phyloP scores from a whole-genome alignment of 1,140 invertebrate species.

The Telenomus remus region DNA sequence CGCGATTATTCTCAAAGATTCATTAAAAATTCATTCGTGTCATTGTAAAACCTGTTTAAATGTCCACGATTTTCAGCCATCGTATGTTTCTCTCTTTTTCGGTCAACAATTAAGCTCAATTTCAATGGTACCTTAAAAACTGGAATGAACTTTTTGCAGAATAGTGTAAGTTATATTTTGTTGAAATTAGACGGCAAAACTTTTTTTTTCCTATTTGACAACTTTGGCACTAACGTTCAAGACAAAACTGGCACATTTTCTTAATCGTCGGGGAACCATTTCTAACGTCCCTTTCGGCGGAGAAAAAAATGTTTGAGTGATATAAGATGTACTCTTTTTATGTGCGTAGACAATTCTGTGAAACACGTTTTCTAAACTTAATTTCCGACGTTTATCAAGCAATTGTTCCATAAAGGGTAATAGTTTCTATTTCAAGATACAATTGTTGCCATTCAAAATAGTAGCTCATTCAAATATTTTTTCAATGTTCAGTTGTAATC shows the following conservation, averaged over 20 bases:
- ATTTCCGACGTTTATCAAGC: conserved; percentile 41
- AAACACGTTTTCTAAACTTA: conserved; percentile 48
- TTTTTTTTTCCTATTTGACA: too few species aligned
- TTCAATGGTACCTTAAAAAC: too few species aligned
- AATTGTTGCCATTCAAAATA: conserved; percentile 38
- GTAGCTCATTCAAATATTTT: neutral
- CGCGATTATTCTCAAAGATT: conserved; percentile 45
- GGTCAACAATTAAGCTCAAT: neutral
- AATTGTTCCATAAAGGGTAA: conserved; percentile 49
- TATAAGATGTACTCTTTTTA: conserved; percentile 17
- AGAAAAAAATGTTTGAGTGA: neutral
- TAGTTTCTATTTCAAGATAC: conserved; percentile 43
- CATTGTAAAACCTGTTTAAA: conserved; percentile 1
- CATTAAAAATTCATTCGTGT: conserved; percentile 25
- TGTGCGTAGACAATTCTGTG: conserved; percentile 10
- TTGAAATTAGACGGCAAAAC: too few species aligned
- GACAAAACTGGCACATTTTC: too few species aligned
- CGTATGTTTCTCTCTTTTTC: too few species aligned
- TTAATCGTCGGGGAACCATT: too few species aligned
- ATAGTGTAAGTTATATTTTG: too few species aligned
- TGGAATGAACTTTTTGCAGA: too few species aligned
- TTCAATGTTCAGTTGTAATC: conserved; percentile 15
- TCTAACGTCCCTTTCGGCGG: too few species aligned
- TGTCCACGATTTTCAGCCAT: neutral
- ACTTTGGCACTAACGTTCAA: too few species aligned